A percentile compares a stretch with the other conserved stretches of the same genome.
Conservation (phyloP, 2,797 vertebrate genomes). For the Lacerta agilis region DNA sequence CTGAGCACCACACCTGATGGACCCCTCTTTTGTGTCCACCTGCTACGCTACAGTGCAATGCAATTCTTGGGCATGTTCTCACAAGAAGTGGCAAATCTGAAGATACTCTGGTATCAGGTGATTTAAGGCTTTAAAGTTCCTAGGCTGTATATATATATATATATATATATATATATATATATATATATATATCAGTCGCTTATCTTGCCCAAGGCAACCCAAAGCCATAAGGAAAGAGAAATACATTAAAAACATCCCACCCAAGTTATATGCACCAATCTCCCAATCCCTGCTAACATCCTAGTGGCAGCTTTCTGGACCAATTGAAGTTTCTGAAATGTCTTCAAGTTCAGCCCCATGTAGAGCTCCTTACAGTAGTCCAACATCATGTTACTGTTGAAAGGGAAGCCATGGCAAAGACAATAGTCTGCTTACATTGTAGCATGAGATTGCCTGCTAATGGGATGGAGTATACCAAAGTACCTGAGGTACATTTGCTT, state of each 20-base stretch:
- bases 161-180: no score
- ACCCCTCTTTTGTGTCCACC: neutral
- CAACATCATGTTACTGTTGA: neutral
- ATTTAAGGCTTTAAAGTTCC: neutral
- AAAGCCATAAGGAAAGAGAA: no score
- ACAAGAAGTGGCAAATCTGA: neutral
- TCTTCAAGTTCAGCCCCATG: neutral
- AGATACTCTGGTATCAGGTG: neutral
- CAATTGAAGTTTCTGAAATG: neutral
- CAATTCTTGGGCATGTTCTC: neutral
- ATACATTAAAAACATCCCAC: no score
- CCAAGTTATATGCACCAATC: neutral
- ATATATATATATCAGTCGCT: no score
- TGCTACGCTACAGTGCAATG: neutral
- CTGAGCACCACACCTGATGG: neutral
- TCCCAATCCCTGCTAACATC: neutral
- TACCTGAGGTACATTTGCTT: constrained; percentile 27
- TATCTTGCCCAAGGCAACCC: no score
- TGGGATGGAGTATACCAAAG: neutral
- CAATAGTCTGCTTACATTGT: neutral
- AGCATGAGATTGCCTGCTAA: neutral
- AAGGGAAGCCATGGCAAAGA: neutral
- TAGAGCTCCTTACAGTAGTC: neutral
- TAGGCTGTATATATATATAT: neutral
- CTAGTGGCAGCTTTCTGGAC: neutral